Percentiles rank a stretch among this genome's conserved stretches.
Evolutionary conservation across 2,888 invertebrate species (phyloP).

Genomic region (Hypsopygia costalis): DNA sequence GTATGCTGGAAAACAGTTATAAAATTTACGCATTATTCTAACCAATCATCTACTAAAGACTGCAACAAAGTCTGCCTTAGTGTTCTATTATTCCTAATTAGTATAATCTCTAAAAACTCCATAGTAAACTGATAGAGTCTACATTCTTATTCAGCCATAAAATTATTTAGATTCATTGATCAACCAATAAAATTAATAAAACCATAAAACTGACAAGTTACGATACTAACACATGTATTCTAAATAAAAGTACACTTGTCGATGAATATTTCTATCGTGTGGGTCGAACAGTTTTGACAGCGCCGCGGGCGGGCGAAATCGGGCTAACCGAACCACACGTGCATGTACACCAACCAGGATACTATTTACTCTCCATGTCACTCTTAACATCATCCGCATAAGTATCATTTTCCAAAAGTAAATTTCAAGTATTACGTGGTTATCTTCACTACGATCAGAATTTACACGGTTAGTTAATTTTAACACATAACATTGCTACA

Average conservation of each 20-base stretch:
- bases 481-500: slow-evolving; percentile 31
- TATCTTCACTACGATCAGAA: slow-evolving; percentile 22
- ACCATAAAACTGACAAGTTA: not conserved
- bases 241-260: slow-evolving; percentile 8
- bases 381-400: not conserved
- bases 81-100: too few relatives aligned
- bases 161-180: too few relatives aligned
- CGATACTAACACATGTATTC: not conserved
- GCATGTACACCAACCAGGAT: slow-evolving; percentile 16
- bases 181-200: not conserved
- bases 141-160: too few relatives aligned
- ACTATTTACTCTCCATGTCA: slow-evolving; percentile 9
- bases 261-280: slow-evolving; percentile 12
- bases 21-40: too few relatives aligned
- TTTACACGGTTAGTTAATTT: slow-evolving; percentile 46
- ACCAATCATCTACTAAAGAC: too few relatives aligned
- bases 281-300: slow-evolving; percentile 35
- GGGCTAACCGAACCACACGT: slow-evolving; percentile 30
- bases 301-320: slow-evolving; percentile 30
- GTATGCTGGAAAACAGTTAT: too few relatives aligned
- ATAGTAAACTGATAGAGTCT: too few relatives aligned
- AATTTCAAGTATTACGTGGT: not conserved
- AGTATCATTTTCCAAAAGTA: not conserved
- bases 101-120: too few relatives aligned
- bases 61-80: too few relatives aligned